phyloP scores from a whole-genome alignment of 2,888 invertebrate species.

The Cerastis leucographa region DNA sequence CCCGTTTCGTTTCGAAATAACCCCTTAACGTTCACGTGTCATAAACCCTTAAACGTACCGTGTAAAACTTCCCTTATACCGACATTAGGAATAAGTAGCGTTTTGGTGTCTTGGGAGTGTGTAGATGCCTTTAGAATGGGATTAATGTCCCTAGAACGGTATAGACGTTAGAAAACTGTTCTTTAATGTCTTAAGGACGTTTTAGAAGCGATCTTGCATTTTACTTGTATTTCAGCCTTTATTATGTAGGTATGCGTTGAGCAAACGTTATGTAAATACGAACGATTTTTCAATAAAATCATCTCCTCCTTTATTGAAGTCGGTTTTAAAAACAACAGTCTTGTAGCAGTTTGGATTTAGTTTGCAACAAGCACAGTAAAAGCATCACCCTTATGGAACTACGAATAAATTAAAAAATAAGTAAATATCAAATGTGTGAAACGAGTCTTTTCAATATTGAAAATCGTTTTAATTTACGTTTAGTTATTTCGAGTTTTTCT shows the following conservation, averaged over 20 bases:
- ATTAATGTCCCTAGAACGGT: not conserved
- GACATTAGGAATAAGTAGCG: conserved; percentile 55
- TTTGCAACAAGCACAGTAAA: not conserved
- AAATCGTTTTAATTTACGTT: not conserved
- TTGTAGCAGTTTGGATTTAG: not conserved
- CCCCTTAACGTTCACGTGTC: conserved; percentile 71
- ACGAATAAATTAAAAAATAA: not conserved
- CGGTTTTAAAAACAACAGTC: not conserved
- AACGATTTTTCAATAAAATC: not conserved
- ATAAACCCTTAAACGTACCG: conserved; percentile 72
- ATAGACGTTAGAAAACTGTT: not conserved
- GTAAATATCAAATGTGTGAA: not conserved
- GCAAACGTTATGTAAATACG: not conserved
- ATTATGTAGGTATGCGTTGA: not conserved
- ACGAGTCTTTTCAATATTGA: not conserved
- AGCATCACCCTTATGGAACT: not conserved
- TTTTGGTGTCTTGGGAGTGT: conserved; percentile 42
- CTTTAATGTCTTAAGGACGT: not conserved
- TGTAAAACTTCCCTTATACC: conserved; percentile 59
- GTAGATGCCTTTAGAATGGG: conserved; percentile 15
- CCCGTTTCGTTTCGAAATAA: conserved; percentile 55
- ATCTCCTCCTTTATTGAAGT: not conserved
- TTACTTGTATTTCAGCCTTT: not conserved
- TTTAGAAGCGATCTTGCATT: not conserved
- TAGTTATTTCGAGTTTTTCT: not conserved